Base-by-base conservation (phyloP, 2,888 invertebrate species). In the Cactoblastis cactorum region DNA sequence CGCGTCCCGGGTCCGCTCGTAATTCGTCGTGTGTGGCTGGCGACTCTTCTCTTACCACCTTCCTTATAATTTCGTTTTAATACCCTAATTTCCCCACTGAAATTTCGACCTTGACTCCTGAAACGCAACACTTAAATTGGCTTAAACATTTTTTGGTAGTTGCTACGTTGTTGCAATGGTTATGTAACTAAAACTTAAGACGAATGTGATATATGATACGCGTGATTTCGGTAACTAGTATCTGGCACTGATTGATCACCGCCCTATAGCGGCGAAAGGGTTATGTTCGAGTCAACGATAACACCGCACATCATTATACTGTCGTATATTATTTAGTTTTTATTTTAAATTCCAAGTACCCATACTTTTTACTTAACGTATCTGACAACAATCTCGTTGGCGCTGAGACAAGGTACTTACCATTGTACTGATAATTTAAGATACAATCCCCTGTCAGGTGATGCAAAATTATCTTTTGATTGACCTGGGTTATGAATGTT, bases 21-120 rank as follows among this genome's bases (percentile, higher is more conserved):
- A 83, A 83, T 80, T 82, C 88, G 82, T 87, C 88, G 87, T 87
- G 87, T 87, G 88, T 86, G 87, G 87, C 82, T 84, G 75, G 82
- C 80, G 80, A 83, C 76, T 85, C 78, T 78, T 77, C 77, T 76
- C 67, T 56, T 63, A 65, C 65, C 65, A 67, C 69, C 64, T 74
- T 76, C 65, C 64, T 68, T 71, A 73, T 69, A 74, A 78, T 73
- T 70, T 68, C 58, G 65, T 60, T 67, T 65, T 70, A 69, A 69
- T 65, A 66, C 61, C 53, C 50, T 24, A 49, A 45, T 49, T 28
- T 37, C n/a, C 22, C 45, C 59, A 68, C 46, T 52, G 55, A 58
- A 79, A 71, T 65, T 62, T 59, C 51, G 52, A 60, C 71, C 63
- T 62, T 77, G 56, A 48, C 1, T 0, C 11, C 1, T 1, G 9